Percentiles rank a stretch among this genome's conserved stretches.
These are phyloP conservation scores for Bufotes viridis DNA, from an alignment of 2,797 vertebrate genomes.

Conservation along the genomic window DNA sequence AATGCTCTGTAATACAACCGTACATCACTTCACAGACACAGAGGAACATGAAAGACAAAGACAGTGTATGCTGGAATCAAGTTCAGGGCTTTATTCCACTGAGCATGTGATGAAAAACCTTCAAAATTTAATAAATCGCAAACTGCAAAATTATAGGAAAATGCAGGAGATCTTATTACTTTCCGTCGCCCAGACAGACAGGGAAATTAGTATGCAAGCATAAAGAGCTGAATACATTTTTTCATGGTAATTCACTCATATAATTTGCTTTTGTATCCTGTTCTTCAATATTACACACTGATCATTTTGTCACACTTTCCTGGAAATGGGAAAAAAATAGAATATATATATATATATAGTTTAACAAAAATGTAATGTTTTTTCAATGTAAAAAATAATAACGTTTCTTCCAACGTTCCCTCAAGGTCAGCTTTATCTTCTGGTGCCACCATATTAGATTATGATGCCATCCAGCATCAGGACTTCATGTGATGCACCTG, in stretches of 20 bases:
- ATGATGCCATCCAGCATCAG: too few relatives aligned
- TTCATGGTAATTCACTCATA: not conserved
- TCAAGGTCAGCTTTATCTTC: too few relatives aligned
- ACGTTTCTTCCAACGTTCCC: too few relatives aligned
- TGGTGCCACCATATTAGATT: too few relatives aligned
- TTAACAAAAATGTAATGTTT: too few relatives aligned
- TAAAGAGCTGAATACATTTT: not conserved
- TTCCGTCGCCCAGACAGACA: constrained; percentile 4
- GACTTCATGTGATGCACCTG: too few relatives aligned
- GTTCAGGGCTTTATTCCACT: constrained; percentile 21
- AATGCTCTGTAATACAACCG: constrained; percentile 44
- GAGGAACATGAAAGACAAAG: constrained; percentile 42
- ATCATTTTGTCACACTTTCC: not conserved
- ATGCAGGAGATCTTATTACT: constrained; percentile 29
- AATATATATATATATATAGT: too few relatives aligned
- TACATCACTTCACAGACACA: constrained; percentile 47
- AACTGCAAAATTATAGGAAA: constrained; percentile 42
- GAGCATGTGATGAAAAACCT: constrained; percentile 23
- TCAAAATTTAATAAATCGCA: constrained; percentile 39
- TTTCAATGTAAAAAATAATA: too few relatives aligned
- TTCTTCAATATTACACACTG: not conserved
- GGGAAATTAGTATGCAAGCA: constrained; percentile 21
- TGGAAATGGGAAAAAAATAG: not conserved
- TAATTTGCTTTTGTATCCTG: not conserved
- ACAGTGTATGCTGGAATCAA: constrained; percentile 29